phyloP scores from a whole-genome alignment of 2,888 invertebrate genomes.

The Ectobius pallidus region DNA sequence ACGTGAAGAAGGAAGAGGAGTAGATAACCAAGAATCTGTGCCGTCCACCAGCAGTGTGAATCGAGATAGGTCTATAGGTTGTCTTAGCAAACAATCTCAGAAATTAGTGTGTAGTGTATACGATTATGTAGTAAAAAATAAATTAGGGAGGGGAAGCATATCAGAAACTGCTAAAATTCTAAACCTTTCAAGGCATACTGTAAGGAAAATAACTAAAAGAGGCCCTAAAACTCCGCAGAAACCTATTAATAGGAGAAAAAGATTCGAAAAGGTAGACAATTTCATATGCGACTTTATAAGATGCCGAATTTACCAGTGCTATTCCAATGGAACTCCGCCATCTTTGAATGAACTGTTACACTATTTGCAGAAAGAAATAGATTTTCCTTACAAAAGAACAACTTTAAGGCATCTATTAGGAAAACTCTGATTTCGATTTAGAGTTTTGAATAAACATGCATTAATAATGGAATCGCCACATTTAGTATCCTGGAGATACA shows the following conservation, averaged over 20 bases:
- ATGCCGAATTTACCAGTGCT: not conserved
- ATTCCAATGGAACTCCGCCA: not conserved
- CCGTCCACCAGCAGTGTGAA: not conserved
- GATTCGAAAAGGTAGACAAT: not conserved
- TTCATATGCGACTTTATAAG: not conserved
- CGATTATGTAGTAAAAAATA: not conserved
- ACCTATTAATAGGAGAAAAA: no score
- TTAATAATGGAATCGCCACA: not conserved
- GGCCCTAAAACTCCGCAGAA: no score
- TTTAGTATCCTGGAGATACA: no score
- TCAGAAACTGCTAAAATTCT: not conserved
- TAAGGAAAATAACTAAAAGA: not conserved
- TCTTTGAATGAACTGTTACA: not conserved
- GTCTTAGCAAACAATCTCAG: not conserved
- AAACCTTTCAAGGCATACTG: not conserved
- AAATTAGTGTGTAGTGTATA: not conserved
- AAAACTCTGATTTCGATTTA: not conserved
- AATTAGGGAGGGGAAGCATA: not conserved
- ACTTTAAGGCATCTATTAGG: not conserved
- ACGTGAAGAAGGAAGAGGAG: no score
- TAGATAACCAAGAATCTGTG: no score
- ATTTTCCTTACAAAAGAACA: not conserved
- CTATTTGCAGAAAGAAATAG: no score
- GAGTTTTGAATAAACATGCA: not conserved
- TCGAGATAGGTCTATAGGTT: not conserved